These are phyloP conservation scores for Bombus confusus DNA, from an alignment of 1,140 invertebrate genomes.

Conservation along the genomic window DNA sequence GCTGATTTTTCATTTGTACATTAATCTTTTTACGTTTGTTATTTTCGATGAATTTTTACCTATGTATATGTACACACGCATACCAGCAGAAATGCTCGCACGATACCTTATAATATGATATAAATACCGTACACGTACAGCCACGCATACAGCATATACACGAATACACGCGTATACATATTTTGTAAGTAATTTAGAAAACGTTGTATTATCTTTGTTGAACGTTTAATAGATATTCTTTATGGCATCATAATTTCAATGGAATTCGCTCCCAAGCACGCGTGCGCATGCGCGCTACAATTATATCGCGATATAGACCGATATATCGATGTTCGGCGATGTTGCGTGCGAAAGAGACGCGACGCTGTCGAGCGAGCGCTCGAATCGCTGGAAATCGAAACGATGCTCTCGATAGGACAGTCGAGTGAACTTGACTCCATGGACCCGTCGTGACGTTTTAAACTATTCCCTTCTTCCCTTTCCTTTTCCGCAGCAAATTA, in stretches of 20 bases:
- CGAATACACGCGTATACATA: conserved; percentile 26
- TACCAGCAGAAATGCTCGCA: background rate
- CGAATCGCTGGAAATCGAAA: background rate
- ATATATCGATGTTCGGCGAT: background rate
- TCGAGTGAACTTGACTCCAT: background rate
- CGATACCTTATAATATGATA: conserved; percentile 4
- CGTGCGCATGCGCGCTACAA: no score
- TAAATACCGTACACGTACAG: background rate
- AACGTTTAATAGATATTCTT: conserved; percentile 47
- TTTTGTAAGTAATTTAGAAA: conserved; percentile 43
- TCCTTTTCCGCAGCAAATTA: background rate
- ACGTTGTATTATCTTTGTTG: conserved; percentile 46
- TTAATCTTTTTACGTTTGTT: conserved; percentile 12
- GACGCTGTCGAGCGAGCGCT: background rate
- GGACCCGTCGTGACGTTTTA: background rate
- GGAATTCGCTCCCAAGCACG: no score
- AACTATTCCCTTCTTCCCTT: background rate
- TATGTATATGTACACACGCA: background rate
- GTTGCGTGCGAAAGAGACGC: no score
- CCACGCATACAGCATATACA: background rate
- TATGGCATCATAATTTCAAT: background rate
- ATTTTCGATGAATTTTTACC: conserved; percentile 40
- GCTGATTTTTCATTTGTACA: conserved; percentile 21
- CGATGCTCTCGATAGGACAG: background rate
- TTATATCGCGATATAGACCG: no score